These are phyloP conservation scores for Harpalus rubripes DNA, from an alignment of 2,888 invertebrate genomes.

Conservation along the genomic window DNA sequence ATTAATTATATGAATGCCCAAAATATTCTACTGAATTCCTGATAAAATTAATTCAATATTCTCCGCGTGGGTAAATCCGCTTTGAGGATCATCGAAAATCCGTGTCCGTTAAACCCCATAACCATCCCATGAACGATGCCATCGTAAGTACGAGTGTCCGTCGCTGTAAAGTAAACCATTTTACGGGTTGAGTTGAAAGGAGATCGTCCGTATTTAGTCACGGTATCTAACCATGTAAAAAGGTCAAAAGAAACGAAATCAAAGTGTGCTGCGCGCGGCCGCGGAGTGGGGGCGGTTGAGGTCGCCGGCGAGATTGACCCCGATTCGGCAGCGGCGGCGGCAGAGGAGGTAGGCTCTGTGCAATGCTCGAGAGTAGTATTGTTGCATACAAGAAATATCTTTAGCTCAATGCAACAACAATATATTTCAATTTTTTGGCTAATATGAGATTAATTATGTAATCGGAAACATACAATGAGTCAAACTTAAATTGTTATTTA, in stretches of 20 bases:
- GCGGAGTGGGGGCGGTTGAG: slow-evolving; percentile 47
- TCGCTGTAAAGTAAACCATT: slow-evolving; percentile 51
- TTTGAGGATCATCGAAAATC: slow-evolving; percentile 10
- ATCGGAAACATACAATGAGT: too few relatives aligned
- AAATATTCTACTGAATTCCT: too few relatives aligned
- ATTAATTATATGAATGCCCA: too few relatives aligned
- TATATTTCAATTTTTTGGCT: too few relatives aligned
- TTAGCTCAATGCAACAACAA: too few relatives aligned
- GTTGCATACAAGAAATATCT: not conserved
- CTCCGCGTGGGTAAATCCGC: too few relatives aligned
- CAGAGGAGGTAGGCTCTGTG: not conserved
- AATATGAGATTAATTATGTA: too few relatives aligned
- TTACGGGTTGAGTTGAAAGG: slow-evolving; percentile 45
- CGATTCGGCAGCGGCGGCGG: slow-evolving; percentile 14
- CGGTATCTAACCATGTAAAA: slow-evolving; percentile 61
- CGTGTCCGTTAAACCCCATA: slow-evolving; percentile 13
- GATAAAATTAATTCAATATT: too few relatives aligned
- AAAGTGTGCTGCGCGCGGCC: slow-evolving; percentile 38
- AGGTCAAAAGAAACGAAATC: slow-evolving; percentile 62
- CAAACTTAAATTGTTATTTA: too few relatives aligned
- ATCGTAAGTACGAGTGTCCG: not conserved
- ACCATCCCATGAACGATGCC: too few relatives aligned
- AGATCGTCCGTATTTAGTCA: slow-evolving; percentile 61
- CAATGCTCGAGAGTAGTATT: not conserved
- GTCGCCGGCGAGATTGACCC: slow-evolving; percentile 58